Percentiles rank a stretch among this genome's conserved stretches.
Evolutionary conservation across 2,113 vertebrate genomes (phyloP).

Genomic region (Nesogale talazaci): DNA sequence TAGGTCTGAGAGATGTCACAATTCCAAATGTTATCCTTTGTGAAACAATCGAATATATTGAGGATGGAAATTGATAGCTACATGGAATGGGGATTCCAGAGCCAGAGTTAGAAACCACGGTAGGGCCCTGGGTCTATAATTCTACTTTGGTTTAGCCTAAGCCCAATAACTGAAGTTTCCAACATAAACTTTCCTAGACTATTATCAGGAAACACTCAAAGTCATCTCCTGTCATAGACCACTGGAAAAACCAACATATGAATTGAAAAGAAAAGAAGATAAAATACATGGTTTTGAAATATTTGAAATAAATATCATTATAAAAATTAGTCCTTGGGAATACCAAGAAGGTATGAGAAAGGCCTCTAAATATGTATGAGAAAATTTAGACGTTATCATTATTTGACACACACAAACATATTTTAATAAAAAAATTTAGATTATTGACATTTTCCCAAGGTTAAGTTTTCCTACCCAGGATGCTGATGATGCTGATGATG

Average conservation of each 20-base stretch:
- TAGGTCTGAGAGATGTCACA: background rate
- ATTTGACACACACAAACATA: no score
- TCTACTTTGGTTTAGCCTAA: background rate
- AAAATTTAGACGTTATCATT: no score
- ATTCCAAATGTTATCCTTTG: background rate
- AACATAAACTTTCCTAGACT: background rate
- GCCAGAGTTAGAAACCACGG: no score
- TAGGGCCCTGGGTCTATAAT: background rate
- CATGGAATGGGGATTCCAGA: background rate
- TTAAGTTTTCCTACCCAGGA: no score
- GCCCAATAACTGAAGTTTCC: background rate
- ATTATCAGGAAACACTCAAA: background rate
- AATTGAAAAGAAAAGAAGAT: background rate
- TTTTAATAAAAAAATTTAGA: no score
- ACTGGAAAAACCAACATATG: background rate
- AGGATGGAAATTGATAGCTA: background rate
- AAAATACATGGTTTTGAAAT: background rate
- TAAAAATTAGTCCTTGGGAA: no score
- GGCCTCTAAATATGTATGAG: no score
- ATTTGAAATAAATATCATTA: background rate
- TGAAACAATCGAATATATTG: background rate
- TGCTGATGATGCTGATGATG: no score
- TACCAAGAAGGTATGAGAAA: no score
- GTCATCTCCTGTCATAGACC: background rate
- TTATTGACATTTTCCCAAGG: no score